Percentiles rank a stretch among this genome's conserved stretches.
Evolutionary conservation across 2,113 vertebrate genomes (phyloP).

Genomic region (Nyctereutes procyonoides): DNA sequence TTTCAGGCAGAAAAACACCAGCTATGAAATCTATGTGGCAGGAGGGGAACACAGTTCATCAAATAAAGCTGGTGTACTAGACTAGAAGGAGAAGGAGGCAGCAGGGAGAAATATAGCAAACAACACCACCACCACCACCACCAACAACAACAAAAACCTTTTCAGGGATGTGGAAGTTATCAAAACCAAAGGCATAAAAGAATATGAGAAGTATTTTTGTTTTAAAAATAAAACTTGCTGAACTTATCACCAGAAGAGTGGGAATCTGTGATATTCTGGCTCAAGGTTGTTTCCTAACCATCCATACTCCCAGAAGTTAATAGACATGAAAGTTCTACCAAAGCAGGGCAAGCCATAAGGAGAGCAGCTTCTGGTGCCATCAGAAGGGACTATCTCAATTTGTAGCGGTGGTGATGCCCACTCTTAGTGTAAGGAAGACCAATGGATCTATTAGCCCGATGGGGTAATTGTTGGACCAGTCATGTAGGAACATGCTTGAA

Average conservation of each 20-base stretch:
- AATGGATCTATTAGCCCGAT: background rate
- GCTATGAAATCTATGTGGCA: background rate
- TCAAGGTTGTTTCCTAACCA: background rate
- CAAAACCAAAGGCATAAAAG: background rate
- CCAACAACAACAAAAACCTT: background rate
- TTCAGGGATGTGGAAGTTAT: background rate
- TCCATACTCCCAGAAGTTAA: background rate
- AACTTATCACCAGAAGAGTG: background rate
- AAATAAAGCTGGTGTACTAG: background rate
- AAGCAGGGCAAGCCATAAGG: background rate
- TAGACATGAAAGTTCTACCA: background rate
- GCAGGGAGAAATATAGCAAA: background rate
- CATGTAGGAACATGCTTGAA: background rate
- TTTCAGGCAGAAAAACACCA: background rate
- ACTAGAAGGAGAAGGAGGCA: background rate
- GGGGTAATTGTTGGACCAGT: background rate
- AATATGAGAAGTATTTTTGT: background rate
- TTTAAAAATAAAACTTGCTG: background rate
- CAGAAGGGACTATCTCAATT: background rate
- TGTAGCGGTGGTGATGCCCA: background rate
- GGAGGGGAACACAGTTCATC: no score
- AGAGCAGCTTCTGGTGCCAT: background rate
- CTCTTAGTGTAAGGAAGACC: background rate
- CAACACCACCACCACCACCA: no score
- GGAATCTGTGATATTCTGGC: background rate